A percentile compares a stretch with the other conserved stretches of the same genome.
These are phyloP conservation scores for Clarias platycephalus DNA, from an alignment of 2,797 vertebrate species.

Conservation along the genomic window DNA sequence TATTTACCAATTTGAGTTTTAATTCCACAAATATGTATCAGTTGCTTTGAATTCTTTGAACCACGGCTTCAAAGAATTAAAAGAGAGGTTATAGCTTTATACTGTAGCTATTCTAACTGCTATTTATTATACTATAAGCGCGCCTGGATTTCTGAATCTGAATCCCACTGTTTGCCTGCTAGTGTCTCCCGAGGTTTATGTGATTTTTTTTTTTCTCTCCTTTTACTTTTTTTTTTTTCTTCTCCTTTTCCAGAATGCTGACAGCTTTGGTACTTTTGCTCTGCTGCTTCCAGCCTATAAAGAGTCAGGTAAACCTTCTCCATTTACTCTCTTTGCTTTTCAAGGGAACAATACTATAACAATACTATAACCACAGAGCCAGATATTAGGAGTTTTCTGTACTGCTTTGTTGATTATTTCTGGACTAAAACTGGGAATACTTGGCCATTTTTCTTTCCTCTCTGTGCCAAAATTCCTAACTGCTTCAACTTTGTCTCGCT, in stretches of 20 bases:
- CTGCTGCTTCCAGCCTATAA: constrained; percentile 65
- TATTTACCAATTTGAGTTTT: no score
- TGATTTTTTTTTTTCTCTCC: background rate
- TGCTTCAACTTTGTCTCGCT: background rate
- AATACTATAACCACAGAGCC: background rate
- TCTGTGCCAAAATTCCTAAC: background rate
- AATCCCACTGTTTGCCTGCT: background rate
- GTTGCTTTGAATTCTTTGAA: no score
- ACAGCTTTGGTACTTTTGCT: constrained; percentile 69
- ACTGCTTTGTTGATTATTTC: background rate
- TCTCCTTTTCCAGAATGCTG: constrained; percentile 74
- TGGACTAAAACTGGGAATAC: background rate
- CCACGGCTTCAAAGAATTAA: background rate
- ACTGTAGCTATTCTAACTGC: no score
- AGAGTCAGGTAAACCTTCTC: constrained; percentile 70
- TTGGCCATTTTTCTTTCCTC: background rate
- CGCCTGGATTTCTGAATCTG: background rate
- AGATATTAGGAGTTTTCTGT: background rate
- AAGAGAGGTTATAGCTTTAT: background rate
- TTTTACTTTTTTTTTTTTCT: constrained; percentile 25
- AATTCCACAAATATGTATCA: background rate
- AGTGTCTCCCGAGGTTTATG: background rate
- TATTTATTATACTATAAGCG: background rate
- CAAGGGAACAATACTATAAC: background rate
- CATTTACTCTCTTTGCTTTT: background rate